Percentiles rank a stretch among this genome's conserved stretches.
phyloP scores from a whole-genome alignment of 2,888 invertebrate species.

The Standfussiana lucernea region DNA sequence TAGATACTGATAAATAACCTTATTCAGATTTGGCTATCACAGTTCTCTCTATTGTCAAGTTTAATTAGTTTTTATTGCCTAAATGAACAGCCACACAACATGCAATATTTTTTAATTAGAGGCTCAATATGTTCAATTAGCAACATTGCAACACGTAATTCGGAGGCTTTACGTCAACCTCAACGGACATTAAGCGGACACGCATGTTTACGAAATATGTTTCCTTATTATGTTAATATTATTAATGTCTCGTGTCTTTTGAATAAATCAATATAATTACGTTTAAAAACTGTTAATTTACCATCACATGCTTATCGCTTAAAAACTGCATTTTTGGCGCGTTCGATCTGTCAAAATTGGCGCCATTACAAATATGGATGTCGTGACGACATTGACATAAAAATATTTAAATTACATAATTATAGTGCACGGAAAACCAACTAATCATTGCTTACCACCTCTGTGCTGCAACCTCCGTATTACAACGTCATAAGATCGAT shows the following conservation, averaged over 20 bases:
- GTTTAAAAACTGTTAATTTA: slow-evolving; percentile 65
- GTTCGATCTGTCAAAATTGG: slow-evolving; percentile 69
- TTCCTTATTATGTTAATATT: slow-evolving; percentile 48
- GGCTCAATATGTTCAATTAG: slow-evolving; percentile 17
- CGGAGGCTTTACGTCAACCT: slow-evolving; percentile 31
- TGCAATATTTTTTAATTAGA: slow-evolving; percentile 22
- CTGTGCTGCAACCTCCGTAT: neutral
- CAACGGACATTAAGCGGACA: slow-evolving; percentile 43
- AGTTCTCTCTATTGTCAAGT: neutral
- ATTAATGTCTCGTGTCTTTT: slow-evolving; percentile 46
- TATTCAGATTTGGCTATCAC: neutral
- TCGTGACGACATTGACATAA: slow-evolving; percentile 75
- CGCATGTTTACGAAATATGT: slow-evolving; percentile 50
- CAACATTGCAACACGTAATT: slow-evolving; percentile 30
- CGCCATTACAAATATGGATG: slow-evolving; percentile 70
- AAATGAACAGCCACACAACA: neutral
- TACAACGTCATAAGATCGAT: slow-evolving; percentile 13
- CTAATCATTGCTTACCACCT: neutral
- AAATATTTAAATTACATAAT: slow-evolving; percentile 71
- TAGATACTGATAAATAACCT: neutral
- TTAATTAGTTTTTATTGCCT: neutral
- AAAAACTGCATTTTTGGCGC: slow-evolving; percentile 69
- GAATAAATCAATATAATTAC: slow-evolving; percentile 69
- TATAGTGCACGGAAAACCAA: slow-evolving; percentile 53
- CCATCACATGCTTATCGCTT: slow-evolving; percentile 61